phyloP scores from a whole-genome alignment of 2,888 invertebrate genomes.

The Salticus scenicus region DNA sequence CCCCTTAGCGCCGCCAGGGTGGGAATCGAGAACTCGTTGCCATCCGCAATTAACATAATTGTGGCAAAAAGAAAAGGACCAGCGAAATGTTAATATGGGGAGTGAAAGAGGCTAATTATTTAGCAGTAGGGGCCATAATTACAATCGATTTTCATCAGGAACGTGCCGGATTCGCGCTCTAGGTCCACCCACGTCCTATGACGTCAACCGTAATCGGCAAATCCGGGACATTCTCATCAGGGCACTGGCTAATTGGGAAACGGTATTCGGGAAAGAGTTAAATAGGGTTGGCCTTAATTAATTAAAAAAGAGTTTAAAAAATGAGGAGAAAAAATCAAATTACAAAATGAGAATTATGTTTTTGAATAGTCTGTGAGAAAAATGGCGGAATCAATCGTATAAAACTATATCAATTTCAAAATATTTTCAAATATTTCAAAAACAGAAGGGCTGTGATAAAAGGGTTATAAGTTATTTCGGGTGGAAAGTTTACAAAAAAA shows the following conservation, averaged over 20 bases:
- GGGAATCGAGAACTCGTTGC: constrained; percentile 36
- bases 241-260: constrained; percentile 52
- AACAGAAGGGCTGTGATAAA: too few relatives aligned
- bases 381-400: too few relatives aligned
- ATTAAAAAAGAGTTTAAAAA: not conserved
- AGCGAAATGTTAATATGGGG: constrained; percentile 60
- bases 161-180: constrained; percentile 46
- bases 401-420: too few relatives aligned
- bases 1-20: constrained; percentile 41
- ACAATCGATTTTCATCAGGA: constrained; percentile 51
- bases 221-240: constrained; percentile 53
- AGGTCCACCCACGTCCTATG: constrained; percentile 42
- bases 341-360: too few relatives aligned
- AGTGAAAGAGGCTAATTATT: constrained; percentile 61
- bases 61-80: constrained; percentile 47
- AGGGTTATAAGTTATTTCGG: too few relatives aligned
- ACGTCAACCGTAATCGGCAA: constrained; percentile 61
- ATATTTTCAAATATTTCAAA: too few relatives aligned
- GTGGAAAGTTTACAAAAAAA: too few relatives aligned
- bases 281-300: not conserved
- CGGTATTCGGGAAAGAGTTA: not conserved
- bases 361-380: too few relatives aligned
- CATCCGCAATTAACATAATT: constrained; percentile 68
- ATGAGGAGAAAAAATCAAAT: too few relatives aligned
- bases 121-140: constrained; percentile 60